Evolutionary conservation across 2,888 invertebrate species (phyloP).

Genomic region (Anagyrus pseudococci): DNA sequence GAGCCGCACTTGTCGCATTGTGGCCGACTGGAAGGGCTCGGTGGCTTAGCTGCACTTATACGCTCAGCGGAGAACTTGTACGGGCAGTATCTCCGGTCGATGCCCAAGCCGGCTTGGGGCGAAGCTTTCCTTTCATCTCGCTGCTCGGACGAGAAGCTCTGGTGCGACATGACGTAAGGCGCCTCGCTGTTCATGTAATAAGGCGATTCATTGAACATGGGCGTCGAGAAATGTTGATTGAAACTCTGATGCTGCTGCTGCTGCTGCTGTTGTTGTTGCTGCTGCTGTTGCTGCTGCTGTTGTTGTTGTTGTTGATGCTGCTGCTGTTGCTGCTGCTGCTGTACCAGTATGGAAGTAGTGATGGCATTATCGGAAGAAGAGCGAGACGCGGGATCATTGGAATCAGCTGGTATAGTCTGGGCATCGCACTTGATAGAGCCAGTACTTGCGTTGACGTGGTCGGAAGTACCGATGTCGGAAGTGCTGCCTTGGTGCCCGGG

Average conservation of each 20-base stretch:
- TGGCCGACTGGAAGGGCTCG: slow-evolving; percentile 61
- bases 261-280: slow-evolving; percentile 35
- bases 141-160: slow-evolving; percentile 61
- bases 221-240: slow-evolving; percentile 45
- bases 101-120: background rate
- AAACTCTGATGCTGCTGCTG: slow-evolving; percentile 39
- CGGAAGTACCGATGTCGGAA: slow-evolving; percentile 60
- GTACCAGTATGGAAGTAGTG: slow-evolving; percentile 70
- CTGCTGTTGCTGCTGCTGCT: slow-evolving; percentile 67
- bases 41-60: slow-evolving; percentile 46
- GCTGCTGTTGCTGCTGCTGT: slow-evolving; percentile 50
- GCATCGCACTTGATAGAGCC: slow-evolving; percentile 41
- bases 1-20: slow-evolving; percentile 87
- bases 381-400: slow-evolving; percentile 70
- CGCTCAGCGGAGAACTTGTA: slow-evolving; percentile 66
- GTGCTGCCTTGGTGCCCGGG: slow-evolving; percentile 55
- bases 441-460: slow-evolving; percentile 63
- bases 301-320: slow-evolving; percentile 48
- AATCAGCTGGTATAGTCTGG: slow-evolving; percentile 74
- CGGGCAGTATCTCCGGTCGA: slow-evolving; percentile 51
- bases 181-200: slow-evolving; percentile 57
- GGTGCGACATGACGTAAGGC: slow-evolving; percentile 42
- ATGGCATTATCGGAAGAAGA: slow-evolving; percentile 54
- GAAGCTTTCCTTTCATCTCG: slow-evolving; percentile 62
- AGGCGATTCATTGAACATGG: slow-evolving; percentile 49